Conservation (phyloP, 2,888 invertebrate genomes). For the Smittia sp. region DNA sequence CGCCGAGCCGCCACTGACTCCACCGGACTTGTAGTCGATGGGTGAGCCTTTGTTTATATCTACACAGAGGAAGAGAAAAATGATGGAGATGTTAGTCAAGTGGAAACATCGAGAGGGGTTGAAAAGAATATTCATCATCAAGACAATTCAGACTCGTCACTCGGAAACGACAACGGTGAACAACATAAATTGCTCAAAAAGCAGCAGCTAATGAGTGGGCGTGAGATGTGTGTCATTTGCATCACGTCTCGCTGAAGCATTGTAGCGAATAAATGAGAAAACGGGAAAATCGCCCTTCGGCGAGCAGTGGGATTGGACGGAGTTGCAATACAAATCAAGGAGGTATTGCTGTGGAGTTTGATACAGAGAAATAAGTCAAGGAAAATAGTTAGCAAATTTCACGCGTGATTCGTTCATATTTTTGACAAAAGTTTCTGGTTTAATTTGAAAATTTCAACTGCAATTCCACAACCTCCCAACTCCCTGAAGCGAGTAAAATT, state of each 20-base stretch:
- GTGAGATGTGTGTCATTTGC: background rate
- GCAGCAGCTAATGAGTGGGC: background rate
- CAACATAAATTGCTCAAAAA: conserved; percentile 4
- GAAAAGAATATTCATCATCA: background rate
- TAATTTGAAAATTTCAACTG: too few relatives aligned
- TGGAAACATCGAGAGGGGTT: background rate
- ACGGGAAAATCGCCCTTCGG: background rate
- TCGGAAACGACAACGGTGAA: background rate
- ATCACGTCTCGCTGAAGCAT: background rate
- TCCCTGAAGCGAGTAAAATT: too few relatives aligned
- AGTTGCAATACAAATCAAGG: too few relatives aligned
- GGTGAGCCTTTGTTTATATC: conserved; percentile 83
- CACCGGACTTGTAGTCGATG: conserved; percentile 81
- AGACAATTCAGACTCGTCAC: conserved; percentile 22
- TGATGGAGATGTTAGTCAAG: conserved; percentile 16
- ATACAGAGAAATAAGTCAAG: too few relatives aligned
- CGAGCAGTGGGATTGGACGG: too few relatives aligned
- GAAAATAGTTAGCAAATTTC: too few relatives aligned
- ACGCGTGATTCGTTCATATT: too few relatives aligned
- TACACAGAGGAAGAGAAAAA: conserved; percentile 54
- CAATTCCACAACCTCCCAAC: too few relatives aligned
- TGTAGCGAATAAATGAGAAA: background rate
- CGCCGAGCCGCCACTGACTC: conserved; percentile 61
- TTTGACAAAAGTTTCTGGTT: too few relatives aligned
- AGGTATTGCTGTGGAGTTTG: too few relatives aligned